Conservation (phyloP, 2,113 vertebrate species). For the Etia nguti region DNA sequence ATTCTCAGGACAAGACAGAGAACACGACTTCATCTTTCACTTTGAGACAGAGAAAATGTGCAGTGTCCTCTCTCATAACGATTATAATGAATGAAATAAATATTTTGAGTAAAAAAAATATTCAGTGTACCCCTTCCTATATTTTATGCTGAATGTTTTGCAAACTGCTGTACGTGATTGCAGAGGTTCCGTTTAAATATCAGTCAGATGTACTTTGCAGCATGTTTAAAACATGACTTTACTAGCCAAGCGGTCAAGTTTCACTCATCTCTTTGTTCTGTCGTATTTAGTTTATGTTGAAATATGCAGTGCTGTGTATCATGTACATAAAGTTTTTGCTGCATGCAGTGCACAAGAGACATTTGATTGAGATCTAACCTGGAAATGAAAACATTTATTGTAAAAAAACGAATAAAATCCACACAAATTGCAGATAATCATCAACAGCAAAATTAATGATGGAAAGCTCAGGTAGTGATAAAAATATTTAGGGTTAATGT, state of each 20-base stretch:
- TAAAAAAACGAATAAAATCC: not conserved
- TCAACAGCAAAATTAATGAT: not conserved
- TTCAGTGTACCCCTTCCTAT: not conserved
- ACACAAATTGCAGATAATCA: not conserved
- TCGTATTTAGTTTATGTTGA: not conserved
- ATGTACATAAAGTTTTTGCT: not conserved
- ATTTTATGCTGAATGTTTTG: not conserved
- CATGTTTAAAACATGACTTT: not conserved
- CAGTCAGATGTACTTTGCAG: not conserved
- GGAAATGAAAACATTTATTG: not conserved
- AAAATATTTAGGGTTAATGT: not conserved
- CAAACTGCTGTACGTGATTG: not conserved
- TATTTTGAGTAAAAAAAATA: not conserved
- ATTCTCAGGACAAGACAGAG: not conserved
- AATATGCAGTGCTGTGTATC: not conserved
- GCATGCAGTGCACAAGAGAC: too few relatives aligned
- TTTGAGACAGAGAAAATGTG: not conserved
- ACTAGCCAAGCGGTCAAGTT: not conserved
- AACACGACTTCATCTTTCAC: not conserved
- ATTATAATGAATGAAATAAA: not conserved
- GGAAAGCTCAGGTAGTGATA: accelerated
- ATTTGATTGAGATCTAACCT: not conserved
- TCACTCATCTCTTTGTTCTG: not conserved
- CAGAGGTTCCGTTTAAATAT: not conserved
- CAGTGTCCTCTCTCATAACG: not conserved